Evolutionary conservation across 2,888 invertebrate species (phyloP), one percentile per base, ranked within the genome.

Genomic region (Drosophila koepferae): DNA sequence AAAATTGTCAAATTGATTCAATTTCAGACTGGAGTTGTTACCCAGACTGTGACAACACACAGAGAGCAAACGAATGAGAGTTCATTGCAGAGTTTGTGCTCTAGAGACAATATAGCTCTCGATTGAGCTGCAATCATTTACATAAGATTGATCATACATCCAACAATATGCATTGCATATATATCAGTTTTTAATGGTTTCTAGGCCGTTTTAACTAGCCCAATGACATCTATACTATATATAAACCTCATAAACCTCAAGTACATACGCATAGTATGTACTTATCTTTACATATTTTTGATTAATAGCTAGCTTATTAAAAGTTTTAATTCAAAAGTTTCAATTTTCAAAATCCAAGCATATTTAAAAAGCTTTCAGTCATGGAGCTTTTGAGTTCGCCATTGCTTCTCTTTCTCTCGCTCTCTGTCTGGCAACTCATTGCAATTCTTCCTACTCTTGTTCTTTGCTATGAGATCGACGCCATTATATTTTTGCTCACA

Each of bases 331-430:
- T 55, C 7, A 49, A 59, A 72, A 59, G 51, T 59, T 72, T 72
- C 9, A 7, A 36, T 49, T 61, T 20, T 51, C 28, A 36, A 3
- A 53, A 31, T 70, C 59, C 62, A 58, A 16, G 20, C 40, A 36
- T 40, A 38, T 23, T 28, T 0, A 18, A 10, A 61, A 51, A 75
- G 80, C 71, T 80, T 61, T 28, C 5, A 8, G n/a, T 14, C 1
- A 14, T 14, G 12, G 28, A 78, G 78, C 78, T 78, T 76, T 69
- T 38, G 72, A 68, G 53, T 75, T 76, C 23, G 65, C 10, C 58
- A 62, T 28, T 16, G 20, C 23, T 62, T 34, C 38, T 43, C 14
- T 23, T 46, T 53, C 41, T 36, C 56, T 31, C 23, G 3, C 49
- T 56, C 55, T 60, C 48, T 63, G 43, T 72, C 65, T 64, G 72